Base-by-base conservation (phyloP, 2,113 vertebrate species). In the Felis chaus region DNA sequence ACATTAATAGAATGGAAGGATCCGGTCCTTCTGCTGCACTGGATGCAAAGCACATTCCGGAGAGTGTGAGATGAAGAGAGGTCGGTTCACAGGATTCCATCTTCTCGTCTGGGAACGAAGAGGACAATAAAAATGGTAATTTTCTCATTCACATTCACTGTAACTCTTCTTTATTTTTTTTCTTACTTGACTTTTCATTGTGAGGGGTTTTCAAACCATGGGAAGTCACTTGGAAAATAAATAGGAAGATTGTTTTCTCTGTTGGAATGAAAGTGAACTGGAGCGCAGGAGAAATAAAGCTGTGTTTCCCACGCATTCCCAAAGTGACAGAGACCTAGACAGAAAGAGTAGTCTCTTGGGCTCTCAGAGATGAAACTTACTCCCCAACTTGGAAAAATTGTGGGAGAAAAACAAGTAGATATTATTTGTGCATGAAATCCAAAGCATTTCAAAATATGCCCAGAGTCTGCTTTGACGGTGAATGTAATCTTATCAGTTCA, bases 161-260 rank as follows among this genome's bases (percentile, higher is more conserved):
- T 36, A 45, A 45, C 78, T 84, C 39, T 39, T 80, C 25, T 53
- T 39, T 23, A 4, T 61, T 4, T 9, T 18, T 5, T n/a, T 36
- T 39, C 21, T 79, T 63, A 25, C 19, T 93, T 88, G 65, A 65
- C 48, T 98, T 89, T 94, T 89, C 33, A 39, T 7, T 55, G 33
- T 94, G 65, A 81, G 94, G 57, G 33, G 39, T 80, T 74, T 93
- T 68, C 63, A 76, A 88, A 69, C 66, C 84, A 11, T n/a, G 63
- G 45, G 57, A 95, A 97, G 88, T 81, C 92, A 89, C 57, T 80
- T 90, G 85, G 95, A 93, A 95, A 94, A 74, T 53, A 84, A 86
- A 55, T 31, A 83, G 39, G 36, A 68, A 79, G 84, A 87, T 69
- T 68, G 48, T 94, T 29, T 91, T 73, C 31, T 84, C 53, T 33